Base-by-base conservation (phyloP, 2,113 vertebrate species). In the Pachypanchax playfairii region DNA sequence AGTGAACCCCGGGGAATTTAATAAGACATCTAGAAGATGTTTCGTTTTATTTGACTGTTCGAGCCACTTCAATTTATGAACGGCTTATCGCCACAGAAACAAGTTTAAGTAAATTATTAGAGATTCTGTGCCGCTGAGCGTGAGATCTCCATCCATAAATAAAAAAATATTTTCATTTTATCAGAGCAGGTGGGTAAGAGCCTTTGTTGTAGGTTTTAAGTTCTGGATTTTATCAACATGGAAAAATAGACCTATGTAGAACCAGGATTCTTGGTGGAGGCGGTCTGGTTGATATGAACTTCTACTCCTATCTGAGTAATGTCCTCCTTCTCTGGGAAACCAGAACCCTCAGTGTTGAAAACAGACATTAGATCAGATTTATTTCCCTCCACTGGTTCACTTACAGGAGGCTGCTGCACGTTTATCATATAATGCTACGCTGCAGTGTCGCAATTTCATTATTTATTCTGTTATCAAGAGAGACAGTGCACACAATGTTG, bases 21-120 rank as follows among this genome's bases (percentile, higher is more conserved):
- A n/a, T n/a, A n/a, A n/a, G n/a, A n/a, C n/a, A n/a, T n/a, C n/a
- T n/a, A n/a, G n/a, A n/a, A n/a, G n/a, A n/a, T n/a, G n/a, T n/a
- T n/a, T n/a, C n/a, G n/a, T n/a, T n/a, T n/a, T n/a, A n/a, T n/a
- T n/a, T n/a, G n/a, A n/a, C n/a, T n/a, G n/a, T n/a, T n/a, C n/a
- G n/a, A n/a, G n/a, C n/a, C 52, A 46, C 49, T 55, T 67, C 47
- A 50, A 79, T 73, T 67, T 82, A 65, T 75, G 56, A 61, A 55
- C 66, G 33, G 46, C 73, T 82, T 76, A 70, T 87, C 60, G 25
- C 62, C 73, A 78, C 65, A 55, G 44, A 38, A 68, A 69, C 58
- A 63, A n/a, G n/a, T 62, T 65, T 69, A 12, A 5, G 73, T 71
- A 82, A 87, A 85, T 85, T 50, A 65, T 62, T 74, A 68, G 63